Evolutionary conservation across 2,797 vertebrate species (phyloP), one percentile per base, ranked within the genome.

Genomic region (Acanthiza pusilla): DNA sequence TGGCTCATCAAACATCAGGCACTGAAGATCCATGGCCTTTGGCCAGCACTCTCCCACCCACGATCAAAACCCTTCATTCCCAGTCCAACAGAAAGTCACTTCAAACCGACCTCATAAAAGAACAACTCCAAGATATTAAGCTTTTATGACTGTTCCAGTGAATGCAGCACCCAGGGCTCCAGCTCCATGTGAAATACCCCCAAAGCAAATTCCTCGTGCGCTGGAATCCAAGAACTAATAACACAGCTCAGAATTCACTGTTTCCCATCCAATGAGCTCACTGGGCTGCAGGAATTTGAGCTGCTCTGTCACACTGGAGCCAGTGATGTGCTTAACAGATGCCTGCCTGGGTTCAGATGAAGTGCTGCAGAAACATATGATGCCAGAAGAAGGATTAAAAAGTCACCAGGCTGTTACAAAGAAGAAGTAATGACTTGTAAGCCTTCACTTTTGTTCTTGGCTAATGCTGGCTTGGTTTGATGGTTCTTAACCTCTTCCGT

Each of bases 381-480:
- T 92, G 89, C 95, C 92, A 96, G 94, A 76, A 89, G 72, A 9
- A 93, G 82, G 91, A 96, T 96, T 93, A 93, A 89, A 78, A 93
- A 96, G 87, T 96, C 87, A 97, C 70, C 71, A 76, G 95, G 85
- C 91, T 95, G 34, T 93, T 93, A 88, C 10, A 89, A 94, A 88
- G 79, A 78, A 89, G 93, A 27, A 95, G 38, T 91, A 88, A 93
- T 96, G 93, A 95, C 79, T 94, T 76, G 63, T 84, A 92, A 96
- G 76, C 82, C 80, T 67, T 91, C 42, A 26, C 76, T 92, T 90
- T 95, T 96, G 94, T 94, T 96, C 89, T 94, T 91, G 85, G 66
- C 82, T 91, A 71, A 68, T 62, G 3, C 70, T 73, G 13, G 26
- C 62, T 95, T 86, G 83, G 54, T 88, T 89, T 89, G 76, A 62